A percentile compares a stretch with the other conserved stretches of the same genome.
Evolutionary conservation across 2,113 vertebrate species (phyloP).

Genomic region (Nicator chloris): DNA sequence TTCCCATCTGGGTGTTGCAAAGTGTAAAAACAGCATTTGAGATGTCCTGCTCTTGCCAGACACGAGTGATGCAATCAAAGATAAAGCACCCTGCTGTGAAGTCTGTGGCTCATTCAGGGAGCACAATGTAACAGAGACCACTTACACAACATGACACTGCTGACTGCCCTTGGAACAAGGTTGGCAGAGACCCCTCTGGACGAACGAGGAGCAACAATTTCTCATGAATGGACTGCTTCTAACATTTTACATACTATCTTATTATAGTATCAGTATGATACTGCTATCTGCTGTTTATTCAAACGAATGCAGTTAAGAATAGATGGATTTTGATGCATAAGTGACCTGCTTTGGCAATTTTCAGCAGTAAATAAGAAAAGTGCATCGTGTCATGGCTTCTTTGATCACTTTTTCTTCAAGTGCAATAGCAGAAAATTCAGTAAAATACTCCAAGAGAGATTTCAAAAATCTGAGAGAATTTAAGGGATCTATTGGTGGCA

Average conservation of each 20-base stretch:
- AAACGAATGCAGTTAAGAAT: not conserved
- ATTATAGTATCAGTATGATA: not conserved
- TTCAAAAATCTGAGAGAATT: not conserved
- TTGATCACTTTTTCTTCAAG: not conserved
- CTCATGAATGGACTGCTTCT: not conserved
- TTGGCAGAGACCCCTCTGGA: not conserved
- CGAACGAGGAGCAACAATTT: not conserved
- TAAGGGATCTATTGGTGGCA: not conserved
- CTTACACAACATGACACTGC: slow-evolving; percentile 4
- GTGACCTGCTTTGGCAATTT: not conserved
- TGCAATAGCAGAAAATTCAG: not conserved
- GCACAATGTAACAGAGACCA: not conserved
- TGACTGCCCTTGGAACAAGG: slow-evolving; percentile 41
- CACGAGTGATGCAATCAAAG: slow-evolving; percentile 29
- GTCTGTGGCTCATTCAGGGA: not conserved
- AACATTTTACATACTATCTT: not conserved
- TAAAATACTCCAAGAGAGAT: not conserved
- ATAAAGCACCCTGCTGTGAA: slow-evolving; percentile 25
- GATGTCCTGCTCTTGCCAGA: slow-evolving; percentile 39
- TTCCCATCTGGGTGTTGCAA: slow-evolving; percentile 25
- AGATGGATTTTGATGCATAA: not conserved
- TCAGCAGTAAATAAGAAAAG: not conserved
- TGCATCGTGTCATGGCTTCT: not conserved
- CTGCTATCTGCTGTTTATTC: not conserved
- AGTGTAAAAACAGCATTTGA: slow-evolving; percentile 34